Evolutionary conservation across 2,113 vertebrate species (phyloP), one percentile per base, ranked within the genome.

Genomic region (Prietella phreatophila): DNA sequence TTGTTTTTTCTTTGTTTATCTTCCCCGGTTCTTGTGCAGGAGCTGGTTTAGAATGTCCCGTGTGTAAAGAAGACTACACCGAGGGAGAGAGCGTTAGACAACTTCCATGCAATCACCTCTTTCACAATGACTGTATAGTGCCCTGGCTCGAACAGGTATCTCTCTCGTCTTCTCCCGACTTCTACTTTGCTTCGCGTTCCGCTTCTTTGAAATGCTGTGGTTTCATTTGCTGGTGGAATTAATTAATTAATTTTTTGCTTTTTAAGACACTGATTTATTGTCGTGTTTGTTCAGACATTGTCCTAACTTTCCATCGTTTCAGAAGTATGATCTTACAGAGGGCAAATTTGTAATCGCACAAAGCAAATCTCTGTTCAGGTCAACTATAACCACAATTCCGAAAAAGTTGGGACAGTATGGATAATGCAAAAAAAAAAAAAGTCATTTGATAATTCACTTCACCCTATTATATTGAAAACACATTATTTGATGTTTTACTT

Each of bases 111-210:
- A 99, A 98, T 94, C 98, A 99, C 90, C 95, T 99, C 83, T 99
- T 99, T 96, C 98, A 99, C 9, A 96, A 98, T 65, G 96, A 97
- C 92, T 99, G 98, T 93, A 98, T 99, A 60, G 97, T 99, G 84
- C 98, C 98, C 0, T 99, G 98, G 98, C 96, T 99, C 90, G 97
- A 99, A 91, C 98, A 98, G 97, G 98, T 99, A 92, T 90, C 95
- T 69, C 1, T 3, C 58, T 15, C 36, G 0, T 27, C 42, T 91
- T 67, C 14, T 67, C 6, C 82, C 75, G 42, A 33, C 89, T 73
- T 89, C 69, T 86, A 10, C 79, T 20, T 60, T 19, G 17, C 39
- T 25, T 53, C 3, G 8, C 2, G 20, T 63, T 39, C n/a, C 22
- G 15, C 7, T 58, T 36, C 4, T 58, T 71, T 84, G 1, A 25